A percentile compares a stretch with the other conserved stretches of the same genome.
Conservation (phyloP, 1,140 invertebrate species). For the Cataglyphis hispanica region DNA sequence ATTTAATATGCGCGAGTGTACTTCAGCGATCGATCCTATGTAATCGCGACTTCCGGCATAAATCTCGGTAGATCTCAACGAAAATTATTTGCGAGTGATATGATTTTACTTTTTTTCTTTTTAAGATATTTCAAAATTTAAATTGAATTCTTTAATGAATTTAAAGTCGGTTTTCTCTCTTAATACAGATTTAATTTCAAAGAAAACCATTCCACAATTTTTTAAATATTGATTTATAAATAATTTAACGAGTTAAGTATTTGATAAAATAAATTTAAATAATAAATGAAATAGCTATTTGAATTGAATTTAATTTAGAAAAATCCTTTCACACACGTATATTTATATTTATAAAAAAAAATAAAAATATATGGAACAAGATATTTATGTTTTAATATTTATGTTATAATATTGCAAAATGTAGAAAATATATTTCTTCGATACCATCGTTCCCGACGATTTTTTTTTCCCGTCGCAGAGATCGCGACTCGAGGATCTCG, state of each 20-base stretch:
- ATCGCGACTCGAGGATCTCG: conserved; percentile 10
- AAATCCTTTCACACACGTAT: not conserved
- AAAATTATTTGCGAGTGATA: not conserved
- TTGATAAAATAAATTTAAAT: not conserved
- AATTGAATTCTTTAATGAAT: too few relatives aligned
- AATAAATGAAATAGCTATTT: not conserved
- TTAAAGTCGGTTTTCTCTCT: not conserved
- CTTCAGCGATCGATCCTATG: not conserved
- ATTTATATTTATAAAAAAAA: not conserved
- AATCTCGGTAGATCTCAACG: not conserved
- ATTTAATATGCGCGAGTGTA: conserved; percentile 21
- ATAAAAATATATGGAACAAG: not conserved
- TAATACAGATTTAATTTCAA: not conserved
- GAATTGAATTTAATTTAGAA: too few relatives aligned
- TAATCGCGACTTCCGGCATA: not conserved
- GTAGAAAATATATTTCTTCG: too few relatives aligned
- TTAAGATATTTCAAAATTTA: too few relatives aligned
- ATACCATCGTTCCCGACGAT: not conserved
- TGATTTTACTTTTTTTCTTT: not conserved
- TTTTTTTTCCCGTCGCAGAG: not conserved
- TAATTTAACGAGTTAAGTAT: not conserved
- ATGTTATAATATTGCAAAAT: too few relatives aligned
- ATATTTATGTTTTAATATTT: not conserved
- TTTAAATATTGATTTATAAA: not conserved
- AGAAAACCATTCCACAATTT: not conserved